Base-by-base conservation (phyloP, 2,797 vertebrate genomes). In the Falco biarmicus region DNA sequence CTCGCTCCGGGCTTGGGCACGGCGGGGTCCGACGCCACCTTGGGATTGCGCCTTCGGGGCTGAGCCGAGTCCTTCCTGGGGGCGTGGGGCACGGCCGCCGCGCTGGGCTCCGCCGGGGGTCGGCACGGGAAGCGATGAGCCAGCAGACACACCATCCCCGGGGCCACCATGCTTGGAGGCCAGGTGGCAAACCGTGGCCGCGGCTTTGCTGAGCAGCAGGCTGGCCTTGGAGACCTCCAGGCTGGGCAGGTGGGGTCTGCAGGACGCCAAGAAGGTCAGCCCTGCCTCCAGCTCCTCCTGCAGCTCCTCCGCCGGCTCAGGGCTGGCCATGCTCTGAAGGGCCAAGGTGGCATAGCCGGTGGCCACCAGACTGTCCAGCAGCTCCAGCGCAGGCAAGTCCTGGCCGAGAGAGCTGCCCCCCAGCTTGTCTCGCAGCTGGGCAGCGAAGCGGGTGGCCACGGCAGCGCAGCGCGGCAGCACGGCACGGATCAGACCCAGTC, bases 251-350 rank as follows among this genome's bases (percentile, higher is more conserved):
- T 85, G 97, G 59, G 96, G 68, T 7, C 96, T 71, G 32, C 90
- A 95, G 16, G 97, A 98, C 1, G 96, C 91, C 22, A 98, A 95
- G 86, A 98, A 99, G 6, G 96, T 96, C 77, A 99, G 91, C 15
- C 98, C 99, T 7, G 84, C 97, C 82, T 99, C 98, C 51, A 99
- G 94, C 21, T 98, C 95, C 57, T 98, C 98, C 98, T 95, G 98
- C 68, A 98, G 87, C 66, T 89, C 96, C 45, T 83, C 96, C 26
- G 93, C 92, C 5, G 94, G 96, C n/a, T 39, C 43, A 6, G 74
- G 87, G 31, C 34, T 60, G 15, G 92, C 97, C 70, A 98, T 91
- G 63, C 95, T 98, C 74, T 97, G 97, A 45, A 98, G 86, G 7
- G 98, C 98, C 95, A 99, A 91, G 11, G 80, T 90, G n/a, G 98